These are phyloP conservation scores for Silvanus unidentatus DNA, from an alignment of 2,888 invertebrate genomes.

Conservation along the genomic window DNA sequence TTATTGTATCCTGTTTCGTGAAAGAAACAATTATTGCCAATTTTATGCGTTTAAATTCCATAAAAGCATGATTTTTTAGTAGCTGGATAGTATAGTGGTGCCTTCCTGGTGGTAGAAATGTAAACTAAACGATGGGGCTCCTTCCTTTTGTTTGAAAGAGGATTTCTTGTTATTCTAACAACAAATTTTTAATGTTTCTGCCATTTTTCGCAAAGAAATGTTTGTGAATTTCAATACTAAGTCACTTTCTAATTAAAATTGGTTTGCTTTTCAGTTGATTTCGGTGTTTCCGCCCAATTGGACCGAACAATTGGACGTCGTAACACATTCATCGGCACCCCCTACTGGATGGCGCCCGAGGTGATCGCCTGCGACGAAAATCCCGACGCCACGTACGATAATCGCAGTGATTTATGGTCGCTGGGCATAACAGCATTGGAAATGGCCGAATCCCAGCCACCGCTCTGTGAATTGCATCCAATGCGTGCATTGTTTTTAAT, in stretches of 20 bases:
- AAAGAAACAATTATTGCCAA: too few relatives aligned
- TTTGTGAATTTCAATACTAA: too few relatives aligned
- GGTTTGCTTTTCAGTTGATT: slow-evolving; percentile 84
- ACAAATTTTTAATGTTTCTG: too few relatives aligned
- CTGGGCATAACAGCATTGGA: slow-evolving; percentile 96
- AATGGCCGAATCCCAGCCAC: slow-evolving; percentile 99
- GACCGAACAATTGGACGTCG: slow-evolving; percentile 98
- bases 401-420: slow-evolving; percentile 88
- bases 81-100: too few relatives aligned
- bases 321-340: slow-evolving; percentile 98
- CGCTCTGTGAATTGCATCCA: slow-evolving; percentile 98
- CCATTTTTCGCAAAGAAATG: too few relatives aligned
- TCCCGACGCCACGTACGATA: slow-evolving; percentile 99
- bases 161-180: too few relatives aligned
- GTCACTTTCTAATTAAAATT: slow-evolving; percentile 4
- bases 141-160: too few relatives aligned
- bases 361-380: slow-evolving; percentile 99
- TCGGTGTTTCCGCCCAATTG: slow-evolving; percentile 98
- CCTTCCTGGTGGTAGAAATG: too few relatives aligned
- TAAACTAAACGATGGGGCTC: too few relatives aligned
- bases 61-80: too few relatives aligned
- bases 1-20: too few relatives aligned
- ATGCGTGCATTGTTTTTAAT: slow-evolving; percentile 99
- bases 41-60: too few relatives aligned
- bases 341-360: slow-evolving; percentile 99